phyloP scores from a whole-genome alignment of 1,140 invertebrate genomes.

The Trichonephila clavata region DNA sequence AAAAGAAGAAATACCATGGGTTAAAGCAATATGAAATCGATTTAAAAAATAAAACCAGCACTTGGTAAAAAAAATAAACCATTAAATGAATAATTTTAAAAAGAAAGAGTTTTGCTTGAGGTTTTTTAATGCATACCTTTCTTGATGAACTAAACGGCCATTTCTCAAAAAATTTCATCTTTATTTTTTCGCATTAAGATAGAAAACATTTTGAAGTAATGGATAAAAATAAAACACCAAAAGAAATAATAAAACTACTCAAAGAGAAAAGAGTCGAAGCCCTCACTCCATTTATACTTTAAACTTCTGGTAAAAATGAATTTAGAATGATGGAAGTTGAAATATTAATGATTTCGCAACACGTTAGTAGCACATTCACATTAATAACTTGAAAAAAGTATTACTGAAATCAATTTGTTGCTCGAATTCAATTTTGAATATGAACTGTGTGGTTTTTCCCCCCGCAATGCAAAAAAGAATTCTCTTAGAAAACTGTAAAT shows the following conservation, averaged over 20 bases:
- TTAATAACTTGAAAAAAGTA: slow-evolving; percentile 18
- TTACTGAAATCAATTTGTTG: slow-evolving; percentile 18
- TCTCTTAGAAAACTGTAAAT: not conserved
- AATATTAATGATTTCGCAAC: slow-evolving; percentile 41
- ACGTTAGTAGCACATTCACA: slow-evolving; percentile 45
- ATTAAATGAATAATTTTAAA: not conserved
- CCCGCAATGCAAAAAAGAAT: not conserved
- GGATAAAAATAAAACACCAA: slow-evolving; percentile 24
- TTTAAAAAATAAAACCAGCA: not conserved
- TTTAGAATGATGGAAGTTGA: slow-evolving; percentile 24
- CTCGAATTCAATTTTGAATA: slow-evolving; percentile 35
- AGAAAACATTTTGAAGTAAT: slow-evolving; percentile 10
- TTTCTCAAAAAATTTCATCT: slow-evolving; percentile 33
- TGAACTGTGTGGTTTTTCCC: not conserved
- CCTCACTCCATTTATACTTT: not conserved
- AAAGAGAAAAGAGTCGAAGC: not conserved
- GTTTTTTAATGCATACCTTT: not conserved
- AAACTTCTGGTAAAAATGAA: slow-evolving; percentile 15
- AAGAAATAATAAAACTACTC: not conserved
- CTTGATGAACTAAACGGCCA: not conserved
- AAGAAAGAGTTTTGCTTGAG: not conserved
- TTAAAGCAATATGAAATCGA: not conserved
- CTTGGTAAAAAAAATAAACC: not conserved
- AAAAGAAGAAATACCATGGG: no score
- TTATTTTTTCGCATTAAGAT: slow-evolving; percentile 41